Evolutionary conservation across 2,888 invertebrate species (phyloP).

Genomic region (Pseudoips prasinana): DNA sequence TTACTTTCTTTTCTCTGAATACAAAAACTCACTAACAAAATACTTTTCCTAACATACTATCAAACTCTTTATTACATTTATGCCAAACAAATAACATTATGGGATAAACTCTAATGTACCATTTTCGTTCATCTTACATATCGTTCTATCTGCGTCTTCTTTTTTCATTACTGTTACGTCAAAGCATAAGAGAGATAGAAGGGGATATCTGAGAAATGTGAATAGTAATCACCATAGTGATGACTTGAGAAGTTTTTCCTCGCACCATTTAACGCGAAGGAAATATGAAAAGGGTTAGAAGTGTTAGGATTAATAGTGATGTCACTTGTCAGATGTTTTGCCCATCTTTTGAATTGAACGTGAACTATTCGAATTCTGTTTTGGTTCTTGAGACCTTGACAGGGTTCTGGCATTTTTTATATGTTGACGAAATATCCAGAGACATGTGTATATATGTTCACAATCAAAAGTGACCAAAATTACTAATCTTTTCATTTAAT

Average conservation of each 20-base stretch:
- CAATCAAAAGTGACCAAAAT: no score
- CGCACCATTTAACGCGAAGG: constrained; percentile 56
- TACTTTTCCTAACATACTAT: constrained; percentile 2
- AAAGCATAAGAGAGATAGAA: not conserved
- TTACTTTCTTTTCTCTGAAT: not conserved
- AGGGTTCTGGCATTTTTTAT: no score
- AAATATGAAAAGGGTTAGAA: constrained; percentile 60
- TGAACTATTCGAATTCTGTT: constrained; percentile 20
- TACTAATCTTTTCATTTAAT: no score
- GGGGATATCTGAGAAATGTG: no score
- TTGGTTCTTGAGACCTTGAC: no score
- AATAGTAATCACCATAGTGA: constrained; percentile 16
- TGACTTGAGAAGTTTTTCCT: constrained; percentile 50
- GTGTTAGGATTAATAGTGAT: constrained; percentile 62
- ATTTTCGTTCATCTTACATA: not conserved
- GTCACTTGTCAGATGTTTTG: constrained; percentile 53
- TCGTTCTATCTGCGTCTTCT: no score
- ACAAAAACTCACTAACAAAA: constrained; percentile 4
- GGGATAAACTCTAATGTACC: constrained; percentile 20
- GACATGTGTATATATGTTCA: no score
- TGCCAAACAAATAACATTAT: constrained; percentile 17
- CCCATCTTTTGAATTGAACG: constrained; percentile 20
- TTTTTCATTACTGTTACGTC: no score
- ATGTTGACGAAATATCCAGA: no score
- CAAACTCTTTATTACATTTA: not conserved